Percentiles rank a stretch among this genome's conserved stretches.
phyloP scores from a whole-genome alignment of 1,140 invertebrate genomes.

The Mycetomoellerius zeteki region DNA sequence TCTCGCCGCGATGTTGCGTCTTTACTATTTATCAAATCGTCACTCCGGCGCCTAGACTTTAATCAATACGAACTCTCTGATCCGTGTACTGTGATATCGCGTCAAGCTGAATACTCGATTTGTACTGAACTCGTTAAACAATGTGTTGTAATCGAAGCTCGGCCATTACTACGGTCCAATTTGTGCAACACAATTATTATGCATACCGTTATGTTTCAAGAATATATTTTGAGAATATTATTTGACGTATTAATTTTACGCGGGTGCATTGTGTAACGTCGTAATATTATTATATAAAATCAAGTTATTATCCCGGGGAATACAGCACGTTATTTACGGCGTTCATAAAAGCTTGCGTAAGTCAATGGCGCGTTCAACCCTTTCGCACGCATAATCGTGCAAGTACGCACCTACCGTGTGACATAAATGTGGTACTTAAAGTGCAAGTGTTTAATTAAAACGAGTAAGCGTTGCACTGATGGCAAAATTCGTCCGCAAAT shows the following conservation, averaged over 20 bases:
- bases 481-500: background rate
- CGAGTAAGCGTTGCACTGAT: background rate
- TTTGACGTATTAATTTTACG: constrained; percentile 3
- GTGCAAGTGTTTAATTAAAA: constrained; percentile 27
- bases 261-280: no score
- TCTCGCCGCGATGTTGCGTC: constrained; percentile 25
- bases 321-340: constrained; percentile 1
- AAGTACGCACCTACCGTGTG: background rate
- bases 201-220: background rate
- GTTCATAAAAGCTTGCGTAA: constrained; percentile 47
- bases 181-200: constrained; percentile 5
- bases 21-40: constrained; percentile 74
- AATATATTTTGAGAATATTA: constrained; percentile 4
- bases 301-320: background rate
- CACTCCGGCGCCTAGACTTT: constrained; percentile 74
- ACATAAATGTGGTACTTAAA: constrained; percentile 37
- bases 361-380: constrained; percentile 25
- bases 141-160: background rate
- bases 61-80: constrained; percentile 76
- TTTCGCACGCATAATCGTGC: constrained; percentile 7
- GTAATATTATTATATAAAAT: constrained; percentile 15
- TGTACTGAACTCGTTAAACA: background rate
- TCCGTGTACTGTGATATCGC: constrained; percentile 47
- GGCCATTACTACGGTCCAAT: constrained; percentile 1
- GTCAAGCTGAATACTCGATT: background rate